Evolutionary conservation across 2,113 vertebrate genomes (phyloP), one percentile per base, ranked within the genome.

Genomic region (Apodemus speciosus): DNA sequence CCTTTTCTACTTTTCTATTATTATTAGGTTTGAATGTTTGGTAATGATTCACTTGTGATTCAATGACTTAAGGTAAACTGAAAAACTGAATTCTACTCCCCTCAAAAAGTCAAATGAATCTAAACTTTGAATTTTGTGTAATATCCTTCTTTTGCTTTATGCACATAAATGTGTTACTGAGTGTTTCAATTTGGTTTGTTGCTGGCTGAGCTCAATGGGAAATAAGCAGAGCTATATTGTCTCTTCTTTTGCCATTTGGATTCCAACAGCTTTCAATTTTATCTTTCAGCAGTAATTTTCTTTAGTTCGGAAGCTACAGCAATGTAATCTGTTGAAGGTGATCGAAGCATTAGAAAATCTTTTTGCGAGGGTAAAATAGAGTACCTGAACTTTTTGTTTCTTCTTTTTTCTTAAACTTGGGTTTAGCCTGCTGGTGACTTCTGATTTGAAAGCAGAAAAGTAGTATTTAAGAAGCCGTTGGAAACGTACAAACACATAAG

Each of bases 251-350:
- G 43, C 40, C 46, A 81, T 81, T 95, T 2, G 20, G 72, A 92
- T 92, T 96, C 94, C 95, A 96, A 93, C 92, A 88, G 85, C 46
- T 93, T 95, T 96, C 90, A 96, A 90, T 95, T 96, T 96, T 92
- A 85, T 90, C 66, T 91, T 96, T 93, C 88, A 93, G 60, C 2
- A 77, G 76, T 93, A 92, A 95, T 94, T 94, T 97, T 92, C 81
- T 87, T 89, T 90, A 93, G 76, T 76, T 89, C 53, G 35, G 53
- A 95, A 94, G 94, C 20, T 25, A 75, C 15, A 66, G 92, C 71
- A 66, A 4, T 76, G 8, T 90, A 76, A 91, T 87, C 86, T 68
- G 35, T 49, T 94, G 80, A 95, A 89, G 40, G 60, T 72, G 85
- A 89, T 0, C 0, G 13, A 95, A 80, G 60, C 81, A 85, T 91